A percentile compares a stretch with the other conserved stretches of the same genome.
Evolutionary conservation across 2,113 vertebrate genomes (phyloP).

Genomic region (Ictalurus furcatus): DNA sequence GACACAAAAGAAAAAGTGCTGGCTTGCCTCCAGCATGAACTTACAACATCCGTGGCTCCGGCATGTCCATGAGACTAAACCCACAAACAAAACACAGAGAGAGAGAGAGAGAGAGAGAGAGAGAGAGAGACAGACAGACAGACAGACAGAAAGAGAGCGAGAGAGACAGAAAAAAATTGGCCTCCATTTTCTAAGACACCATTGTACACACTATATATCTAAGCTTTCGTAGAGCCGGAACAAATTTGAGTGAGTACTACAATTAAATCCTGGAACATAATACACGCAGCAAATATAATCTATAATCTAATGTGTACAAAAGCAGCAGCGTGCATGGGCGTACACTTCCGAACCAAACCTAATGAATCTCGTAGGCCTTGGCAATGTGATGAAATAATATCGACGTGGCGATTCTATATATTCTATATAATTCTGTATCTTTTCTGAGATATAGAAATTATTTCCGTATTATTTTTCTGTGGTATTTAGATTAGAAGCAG

Average conservation of each 20-base stretch:
- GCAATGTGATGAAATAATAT: neutral
- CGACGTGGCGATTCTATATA: neutral
- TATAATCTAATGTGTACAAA: neutral
- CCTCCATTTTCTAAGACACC: neutral
- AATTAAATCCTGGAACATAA: neutral
- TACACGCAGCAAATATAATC: neutral
- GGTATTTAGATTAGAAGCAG: neutral
- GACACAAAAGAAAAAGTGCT: slow-evolving; percentile 30
- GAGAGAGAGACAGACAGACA: neutral
- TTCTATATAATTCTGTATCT: no score
- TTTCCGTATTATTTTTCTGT: neutral
- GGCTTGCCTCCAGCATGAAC: slow-evolving; percentile 28
- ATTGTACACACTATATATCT: neutral
- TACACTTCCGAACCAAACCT: neutral
- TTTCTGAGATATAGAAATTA: neutral
- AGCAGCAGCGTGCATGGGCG: neutral
- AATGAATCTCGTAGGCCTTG: neutral
- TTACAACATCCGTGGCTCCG: slow-evolving; percentile 28
- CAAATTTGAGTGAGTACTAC: neutral
- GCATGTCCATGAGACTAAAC: slow-evolving; percentile 25
- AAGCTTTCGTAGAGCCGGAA: neutral
- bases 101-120: neutral
- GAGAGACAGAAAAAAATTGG: no score
- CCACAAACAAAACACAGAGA: slow-evolving; percentile 23
- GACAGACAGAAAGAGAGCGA: no score